Percentiles rank a stretch among this genome's conserved stretches.
Conservation (phyloP, 1,140 invertebrate species). For the Samia ricini region DNA sequence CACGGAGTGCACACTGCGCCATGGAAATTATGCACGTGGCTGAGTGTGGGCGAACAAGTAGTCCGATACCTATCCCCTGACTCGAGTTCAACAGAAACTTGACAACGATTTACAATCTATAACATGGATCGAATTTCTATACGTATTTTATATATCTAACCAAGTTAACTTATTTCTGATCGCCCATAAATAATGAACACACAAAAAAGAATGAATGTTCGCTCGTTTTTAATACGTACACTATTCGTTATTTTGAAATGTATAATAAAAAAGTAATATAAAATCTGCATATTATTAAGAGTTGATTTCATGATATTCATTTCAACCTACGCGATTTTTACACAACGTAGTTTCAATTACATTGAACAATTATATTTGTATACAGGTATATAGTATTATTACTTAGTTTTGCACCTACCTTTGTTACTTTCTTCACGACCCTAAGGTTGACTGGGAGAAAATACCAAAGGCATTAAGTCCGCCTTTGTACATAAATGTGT, state of each 20-base stretch:
- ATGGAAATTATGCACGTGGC: conserved; percentile 34
- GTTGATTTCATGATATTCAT: not conserved
- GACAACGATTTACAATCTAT: conserved; percentile 11
- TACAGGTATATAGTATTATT: not conserved
- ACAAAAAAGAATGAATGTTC: no score
- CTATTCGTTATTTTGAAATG: not conserved
- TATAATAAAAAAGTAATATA: not conserved
- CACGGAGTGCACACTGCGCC: conserved; percentile 10
- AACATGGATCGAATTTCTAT: not conserved
- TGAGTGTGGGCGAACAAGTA: conserved; percentile 55
- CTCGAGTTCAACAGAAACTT: conserved; percentile 1
- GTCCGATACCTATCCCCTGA: conserved; percentile 21
- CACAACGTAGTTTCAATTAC: not conserved
- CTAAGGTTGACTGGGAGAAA: no score
- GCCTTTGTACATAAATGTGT: no score
- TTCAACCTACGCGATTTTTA: not conserved
- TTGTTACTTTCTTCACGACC: no score
- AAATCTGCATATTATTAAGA: not conserved
- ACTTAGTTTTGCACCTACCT: no score
- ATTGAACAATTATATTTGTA: not conserved
- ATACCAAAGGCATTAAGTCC: no score
- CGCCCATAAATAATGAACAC: no score
- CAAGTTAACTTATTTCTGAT: no score
- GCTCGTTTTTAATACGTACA: not conserved
- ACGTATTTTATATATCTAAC: not conserved